Evolutionary conservation across 2,888 invertebrate species (phyloP), one percentile per base, ranked within the genome.

Genomic region (Chrysolina americana): DNA sequence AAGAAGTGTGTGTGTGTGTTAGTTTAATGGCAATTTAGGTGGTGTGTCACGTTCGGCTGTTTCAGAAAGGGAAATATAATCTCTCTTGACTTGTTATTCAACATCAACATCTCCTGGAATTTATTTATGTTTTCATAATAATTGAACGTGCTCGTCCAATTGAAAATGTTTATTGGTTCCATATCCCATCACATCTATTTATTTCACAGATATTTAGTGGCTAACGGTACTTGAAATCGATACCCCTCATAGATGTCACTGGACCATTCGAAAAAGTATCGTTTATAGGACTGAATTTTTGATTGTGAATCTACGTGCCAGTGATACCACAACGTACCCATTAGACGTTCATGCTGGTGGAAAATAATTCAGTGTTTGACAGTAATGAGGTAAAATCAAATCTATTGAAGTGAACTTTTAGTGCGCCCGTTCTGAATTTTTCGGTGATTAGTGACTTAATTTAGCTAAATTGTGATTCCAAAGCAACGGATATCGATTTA

Each of bases 281-380:
- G 53, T 53, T 48, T 21, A 13, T 53, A 21, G 53, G 21, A 23
- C 17, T 1, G 15, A 21, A 53, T 53, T 53, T 36, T 53, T 21
- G 21, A 6, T 9, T 21, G 21, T 53, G 21, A 21, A 21, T 53
- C 53, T 10, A 53, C 9, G 2, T 21, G 53, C 19, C 19, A 21
- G 21, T 53, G 53, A 53, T 53, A 21, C 53, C 2, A 53, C 53
- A 53, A 53, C 53, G 11, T 21, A 53, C 21, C n/a, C 53, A 28
- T 5, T 28, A 5, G 28, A 8, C 8, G 8, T 36, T 6, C 0
- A 44, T 44, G 44, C 3, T 44, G 15, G 11, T 44, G 44, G 8
- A 36, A 36, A 36, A 36, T 36, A 6, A 36, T 36, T 36, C 36
- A 36, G 36, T 36, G 8, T 36, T 8, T 36, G 36, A 36, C 36